Evolutionary conservation across 2,888 invertebrate species (phyloP).

Genomic region (Andrena dorsata): DNA sequence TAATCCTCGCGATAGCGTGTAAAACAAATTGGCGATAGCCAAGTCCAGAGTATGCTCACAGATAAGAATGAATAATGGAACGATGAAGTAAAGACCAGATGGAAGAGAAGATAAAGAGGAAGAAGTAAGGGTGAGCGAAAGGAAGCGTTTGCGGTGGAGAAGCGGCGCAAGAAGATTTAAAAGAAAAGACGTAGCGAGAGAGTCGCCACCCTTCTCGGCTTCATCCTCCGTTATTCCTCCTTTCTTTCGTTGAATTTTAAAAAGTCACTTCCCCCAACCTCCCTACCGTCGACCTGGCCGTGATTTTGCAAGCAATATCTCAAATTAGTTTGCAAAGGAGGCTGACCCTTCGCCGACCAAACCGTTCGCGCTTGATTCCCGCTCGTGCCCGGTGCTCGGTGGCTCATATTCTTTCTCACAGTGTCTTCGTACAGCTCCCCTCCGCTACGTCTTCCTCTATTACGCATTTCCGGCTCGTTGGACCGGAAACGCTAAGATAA

Average conservation of each 20-base stretch:
- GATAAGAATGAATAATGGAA: no score
- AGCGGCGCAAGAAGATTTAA: conserved; percentile 5
- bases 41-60: no score
- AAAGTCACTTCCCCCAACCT: background rate
- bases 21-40: no score
- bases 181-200: background rate
- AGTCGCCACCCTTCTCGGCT: background rate
- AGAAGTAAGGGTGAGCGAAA: background rate
- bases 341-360: conserved; percentile 28
- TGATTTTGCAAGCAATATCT: conserved; percentile 12
- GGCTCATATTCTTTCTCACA: conserved; percentile 69
- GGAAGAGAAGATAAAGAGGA: conserved; percentile 10
- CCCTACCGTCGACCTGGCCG: background rate
- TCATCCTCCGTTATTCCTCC: background rate
- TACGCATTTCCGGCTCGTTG: conserved; percentile 85
- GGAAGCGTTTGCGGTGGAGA: background rate
- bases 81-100: background rate
- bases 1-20: no score
- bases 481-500: conserved; percentile 85
- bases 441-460: conserved; percentile 80
- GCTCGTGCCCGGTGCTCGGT: conserved; percentile 50
- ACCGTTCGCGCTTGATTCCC: conserved; percentile 57
- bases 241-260: background rate
- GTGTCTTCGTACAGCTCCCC: conserved; percentile 59
- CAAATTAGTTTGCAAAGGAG: conserved; percentile 47